Evolutionary conservation across 2,797 vertebrate species (phyloP).

Genomic region (Cyprinodon diabolis): DNA sequence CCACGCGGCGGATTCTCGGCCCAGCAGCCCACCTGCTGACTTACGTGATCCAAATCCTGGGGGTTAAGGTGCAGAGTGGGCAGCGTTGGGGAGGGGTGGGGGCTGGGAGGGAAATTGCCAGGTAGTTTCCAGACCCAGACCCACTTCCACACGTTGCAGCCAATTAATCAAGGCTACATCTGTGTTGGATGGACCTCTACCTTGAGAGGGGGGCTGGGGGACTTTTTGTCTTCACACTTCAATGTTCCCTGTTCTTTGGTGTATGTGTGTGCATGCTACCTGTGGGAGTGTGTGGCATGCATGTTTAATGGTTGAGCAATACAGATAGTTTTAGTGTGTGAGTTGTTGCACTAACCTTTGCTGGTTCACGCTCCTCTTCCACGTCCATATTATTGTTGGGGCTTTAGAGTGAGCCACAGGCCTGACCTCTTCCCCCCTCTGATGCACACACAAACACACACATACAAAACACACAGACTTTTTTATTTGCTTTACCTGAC

Average conservation of each 20-base stretch:
- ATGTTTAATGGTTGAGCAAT: slow-evolving; percentile 1
- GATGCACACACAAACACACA: background rate
- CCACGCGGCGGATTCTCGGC: slow-evolving; percentile 78
- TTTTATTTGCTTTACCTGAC: slow-evolving; percentile 36
- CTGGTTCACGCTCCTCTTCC: slow-evolving; percentile 34
- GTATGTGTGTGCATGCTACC: slow-evolving; percentile 30
- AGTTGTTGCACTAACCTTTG: slow-evolving; percentile 38
- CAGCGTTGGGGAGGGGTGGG: slow-evolving; percentile 23
- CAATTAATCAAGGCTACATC: slow-evolving; percentile 87
- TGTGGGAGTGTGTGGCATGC: slow-evolving; percentile 47
- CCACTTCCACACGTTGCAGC: slow-evolving; percentile 83
- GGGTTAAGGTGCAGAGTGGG: slow-evolving; percentile 43
- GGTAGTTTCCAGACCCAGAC: slow-evolving; percentile 87
- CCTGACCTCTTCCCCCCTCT: slow-evolving; percentile 12
- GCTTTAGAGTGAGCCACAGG: slow-evolving; percentile 36
- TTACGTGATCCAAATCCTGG: slow-evolving; percentile 78
- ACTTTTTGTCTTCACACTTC: slow-evolving; percentile 45
- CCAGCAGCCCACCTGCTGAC: slow-evolving; percentile 85
- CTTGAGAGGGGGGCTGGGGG: slow-evolving; percentile 55
- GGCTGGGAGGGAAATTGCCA: slow-evolving; percentile 82
- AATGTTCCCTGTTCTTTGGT: slow-evolving; percentile 9
- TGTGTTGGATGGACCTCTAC: slow-evolving; percentile 81
- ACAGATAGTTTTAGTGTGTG: slow-evolving; percentile 26
- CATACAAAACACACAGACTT: slow-evolving; percentile 16
- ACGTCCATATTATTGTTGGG: slow-evolving; percentile 36